Conservation (phyloP, 2,888 invertebrate species). For the Rhamnusium bicolor region DNA sequence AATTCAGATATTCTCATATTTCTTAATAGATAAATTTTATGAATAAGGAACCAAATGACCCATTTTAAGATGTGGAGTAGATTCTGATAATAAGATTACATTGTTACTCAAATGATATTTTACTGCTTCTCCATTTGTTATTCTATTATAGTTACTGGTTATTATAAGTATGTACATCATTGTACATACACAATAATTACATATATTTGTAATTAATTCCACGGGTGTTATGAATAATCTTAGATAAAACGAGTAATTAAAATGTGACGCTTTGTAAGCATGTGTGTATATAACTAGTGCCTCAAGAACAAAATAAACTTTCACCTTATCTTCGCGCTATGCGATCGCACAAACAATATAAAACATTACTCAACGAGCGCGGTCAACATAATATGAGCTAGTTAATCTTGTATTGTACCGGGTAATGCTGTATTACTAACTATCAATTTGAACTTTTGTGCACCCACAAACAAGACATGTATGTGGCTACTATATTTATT, state of each 20-base stretch:
- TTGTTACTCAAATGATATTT: neutral
- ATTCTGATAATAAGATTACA: neutral
- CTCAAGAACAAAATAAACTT: constrained; percentile 35
- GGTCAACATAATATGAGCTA: neutral
- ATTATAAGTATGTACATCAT: no score
- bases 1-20: no score
- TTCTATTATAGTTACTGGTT: neutral
- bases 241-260: constrained; percentile 43
- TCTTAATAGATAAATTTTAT: no score
- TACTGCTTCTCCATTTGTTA: neutral
- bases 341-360: constrained; percentile 18
- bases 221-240: constrained; percentile 40
- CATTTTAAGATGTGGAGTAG: no score
- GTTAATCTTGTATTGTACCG: constrained; percentile 28
- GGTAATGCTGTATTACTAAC: constrained; percentile 16
- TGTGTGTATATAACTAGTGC: constrained; percentile 16
- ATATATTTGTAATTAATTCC: constrained; percentile 38
- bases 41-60: no score
- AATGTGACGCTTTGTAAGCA: constrained; percentile 13
- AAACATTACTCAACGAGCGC: constrained; percentile 13
- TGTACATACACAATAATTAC: constrained; percentile 40
- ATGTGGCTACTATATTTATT: constrained; percentile 13
- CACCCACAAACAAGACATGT: constrained; percentile 7
- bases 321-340: constrained; percentile 17
- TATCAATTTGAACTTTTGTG: constrained; percentile 12